Conservation (phyloP, 2,888 invertebrate species). For the Leptopilina drosophilae region DNA sequence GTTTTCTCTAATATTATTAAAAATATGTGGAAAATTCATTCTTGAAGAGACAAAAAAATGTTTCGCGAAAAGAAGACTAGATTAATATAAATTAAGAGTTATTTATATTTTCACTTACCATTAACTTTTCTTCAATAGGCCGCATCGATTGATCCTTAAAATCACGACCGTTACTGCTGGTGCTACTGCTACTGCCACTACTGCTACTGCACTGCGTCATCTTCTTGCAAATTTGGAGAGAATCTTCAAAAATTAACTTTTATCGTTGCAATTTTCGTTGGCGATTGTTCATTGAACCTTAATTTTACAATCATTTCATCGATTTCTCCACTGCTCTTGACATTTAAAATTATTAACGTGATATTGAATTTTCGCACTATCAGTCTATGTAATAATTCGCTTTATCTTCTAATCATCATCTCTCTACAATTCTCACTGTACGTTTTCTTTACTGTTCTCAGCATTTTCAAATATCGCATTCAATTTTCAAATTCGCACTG, state of each 20-base stretch:
- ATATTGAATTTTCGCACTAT: background rate
- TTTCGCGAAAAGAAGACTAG: no score
- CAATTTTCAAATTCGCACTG: background rate
- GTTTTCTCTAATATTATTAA: no score
- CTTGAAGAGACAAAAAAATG: no score
- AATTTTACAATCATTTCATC: conserved; percentile 1
- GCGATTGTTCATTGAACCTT: background rate
- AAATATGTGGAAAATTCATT: no score
- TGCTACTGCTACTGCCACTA: conserved; percentile 65
- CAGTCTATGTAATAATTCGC: background rate
- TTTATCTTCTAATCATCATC: background rate
- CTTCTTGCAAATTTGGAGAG: conserved; percentile 36
- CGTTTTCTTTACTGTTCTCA: background rate
- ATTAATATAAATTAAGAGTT: no score
- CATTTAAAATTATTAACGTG: background rate
- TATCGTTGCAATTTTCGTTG: background rate
- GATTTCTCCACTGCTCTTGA: background rate
- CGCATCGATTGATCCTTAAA: conserved; percentile 61
- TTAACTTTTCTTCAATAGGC: conserved; percentile 65
- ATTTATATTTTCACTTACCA: conserved; percentile 54
- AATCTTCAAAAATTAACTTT: conserved; percentile 39
- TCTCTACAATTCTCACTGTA: no score
- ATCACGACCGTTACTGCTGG: conserved; percentile 63
- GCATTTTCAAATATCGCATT: background rate
- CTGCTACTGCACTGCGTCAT: conserved; percentile 72